A percentile compares a stretch with the other conserved stretches of the same genome.
Evolutionary conservation across 2,113 vertebrate species (phyloP).

Genomic region (Takifugu flavidus): DNA sequence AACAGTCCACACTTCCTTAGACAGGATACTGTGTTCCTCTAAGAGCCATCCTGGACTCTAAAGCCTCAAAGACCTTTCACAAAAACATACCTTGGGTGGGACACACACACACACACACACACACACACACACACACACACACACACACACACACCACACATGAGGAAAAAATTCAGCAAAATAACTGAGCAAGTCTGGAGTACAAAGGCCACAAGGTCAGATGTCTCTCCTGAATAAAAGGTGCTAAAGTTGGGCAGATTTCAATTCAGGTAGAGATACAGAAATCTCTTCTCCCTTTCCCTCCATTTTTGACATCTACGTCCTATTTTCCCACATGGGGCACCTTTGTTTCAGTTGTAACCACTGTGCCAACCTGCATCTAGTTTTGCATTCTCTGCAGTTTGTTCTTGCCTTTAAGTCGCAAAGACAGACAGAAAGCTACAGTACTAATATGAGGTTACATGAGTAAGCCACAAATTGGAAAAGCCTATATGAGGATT

Average conservation of each 20-base stretch:
- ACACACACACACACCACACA: neutral
- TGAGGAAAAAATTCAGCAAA: conserved; percentile 25
- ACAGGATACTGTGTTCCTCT: conserved; percentile 71
- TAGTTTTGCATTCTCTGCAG: no score
- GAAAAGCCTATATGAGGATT: neutral
- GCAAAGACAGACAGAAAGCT: no score
- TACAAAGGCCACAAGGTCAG: conserved; percentile 4
- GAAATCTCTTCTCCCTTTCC: neutral
- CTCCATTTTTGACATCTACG: no score
- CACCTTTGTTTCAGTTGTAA: no score
- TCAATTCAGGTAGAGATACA: neutral
- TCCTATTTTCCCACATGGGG: neutral
- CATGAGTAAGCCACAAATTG: no score
- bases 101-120: neutral
- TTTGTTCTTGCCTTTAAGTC: no score
- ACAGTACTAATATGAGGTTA: no score
- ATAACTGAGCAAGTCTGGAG: conserved; percentile 8
- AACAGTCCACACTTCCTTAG: conserved; percentile 70
- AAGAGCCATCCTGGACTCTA: conserved; percentile 71
- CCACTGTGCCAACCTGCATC: no score
- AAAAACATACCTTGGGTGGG: conserved; percentile 31
- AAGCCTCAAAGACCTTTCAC: conserved; percentile 50
- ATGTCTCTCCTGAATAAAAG: conserved; percentile 10
- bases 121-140: no score
- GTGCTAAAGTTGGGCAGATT: neutral